Percentiles rank a stretch among this genome's conserved stretches.
phyloP scores from a whole-genome alignment of 2,888 invertebrate genomes.

The Parapristionchus giblindavisi region DNA sequence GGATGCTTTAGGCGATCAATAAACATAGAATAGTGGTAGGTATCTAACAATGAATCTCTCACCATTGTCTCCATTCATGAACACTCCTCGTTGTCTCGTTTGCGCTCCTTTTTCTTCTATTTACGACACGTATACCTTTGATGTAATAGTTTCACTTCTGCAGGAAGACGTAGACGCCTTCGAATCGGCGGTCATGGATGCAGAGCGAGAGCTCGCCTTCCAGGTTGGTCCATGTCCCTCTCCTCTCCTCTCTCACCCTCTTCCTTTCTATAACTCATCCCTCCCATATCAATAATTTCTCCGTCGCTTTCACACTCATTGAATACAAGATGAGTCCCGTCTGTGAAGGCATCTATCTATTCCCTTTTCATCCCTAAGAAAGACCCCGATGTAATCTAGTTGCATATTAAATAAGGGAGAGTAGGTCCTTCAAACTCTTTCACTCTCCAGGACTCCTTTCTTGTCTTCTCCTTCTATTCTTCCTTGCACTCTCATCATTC shows the following conservation, averaged over 20 bases:
- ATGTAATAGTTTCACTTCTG: not conserved
- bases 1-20: no score
- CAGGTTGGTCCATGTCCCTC: constrained; percentile 12
- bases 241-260: not conserved
- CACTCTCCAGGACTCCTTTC: constrained; percentile 1
- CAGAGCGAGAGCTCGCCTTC: constrained; percentile 27
- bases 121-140: constrained; percentile 8
- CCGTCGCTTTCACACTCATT: not conserved
- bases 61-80: not conserved
- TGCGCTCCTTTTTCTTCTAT: not conserved
- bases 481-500: not conserved
- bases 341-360: not conserved
- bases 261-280: not conserved
- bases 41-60: no score
- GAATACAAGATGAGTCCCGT: constrained; percentile 1
- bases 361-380: not conserved
- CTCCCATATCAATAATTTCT: not conserved
- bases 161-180: constrained; percentile 37
- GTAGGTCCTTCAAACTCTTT: not conserved
- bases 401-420: no score
- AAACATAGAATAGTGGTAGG: no score
- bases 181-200: constrained; percentile 2
- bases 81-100: not conserved
- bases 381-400: no score
- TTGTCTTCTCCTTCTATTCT: constrained; percentile 1